phyloP scores from a whole-genome alignment of 2,113 vertebrate species.

The Chaetodon trifascialis region DNA sequence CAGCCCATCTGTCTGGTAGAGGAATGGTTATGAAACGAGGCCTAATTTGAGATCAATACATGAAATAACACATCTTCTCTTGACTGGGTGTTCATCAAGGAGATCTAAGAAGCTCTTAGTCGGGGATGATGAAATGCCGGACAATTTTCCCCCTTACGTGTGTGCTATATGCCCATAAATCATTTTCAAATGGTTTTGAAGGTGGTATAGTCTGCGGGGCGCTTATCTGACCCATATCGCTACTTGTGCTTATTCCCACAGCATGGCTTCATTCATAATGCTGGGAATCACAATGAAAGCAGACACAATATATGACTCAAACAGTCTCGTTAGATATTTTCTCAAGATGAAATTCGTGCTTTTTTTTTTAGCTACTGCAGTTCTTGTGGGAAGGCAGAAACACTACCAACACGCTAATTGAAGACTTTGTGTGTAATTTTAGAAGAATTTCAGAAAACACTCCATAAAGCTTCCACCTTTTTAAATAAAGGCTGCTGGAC shows the following conservation, averaged over 20 bases:
- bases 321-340: slow-evolving; percentile 17
- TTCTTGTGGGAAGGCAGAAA: not conserved
- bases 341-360: slow-evolving; percentile 6
- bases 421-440: not conserved
- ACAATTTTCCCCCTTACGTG: slow-evolving; percentile 62
- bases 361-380: slow-evolving; percentile 18
- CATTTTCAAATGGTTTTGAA: slow-evolving; percentile 64
- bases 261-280: slow-evolving; percentile 61
- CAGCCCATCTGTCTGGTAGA: slow-evolving; percentile 40
- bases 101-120: slow-evolving; percentile 62
- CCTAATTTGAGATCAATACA: slow-evolving; percentile 73
- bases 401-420: not conserved
- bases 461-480: not conserved
- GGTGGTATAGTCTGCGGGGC: slow-evolving; percentile 53
- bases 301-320: slow-evolving; percentile 37
- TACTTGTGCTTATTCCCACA: slow-evolving; percentile 63
- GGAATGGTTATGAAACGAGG: slow-evolving; percentile 37
- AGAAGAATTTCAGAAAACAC: not conserved
- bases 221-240: slow-evolving; percentile 75
- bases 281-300: slow-evolving; percentile 51
- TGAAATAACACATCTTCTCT: slow-evolving; percentile 58
- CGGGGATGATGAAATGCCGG: slow-evolving; percentile 63
- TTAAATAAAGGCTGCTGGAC: not conserved
- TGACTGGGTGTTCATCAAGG: slow-evolving; percentile 65
- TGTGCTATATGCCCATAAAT: slow-evolving; percentile 61